Base-by-base conservation (phyloP, 1,140 invertebrate genomes). In the Megathymus violae region DNA sequence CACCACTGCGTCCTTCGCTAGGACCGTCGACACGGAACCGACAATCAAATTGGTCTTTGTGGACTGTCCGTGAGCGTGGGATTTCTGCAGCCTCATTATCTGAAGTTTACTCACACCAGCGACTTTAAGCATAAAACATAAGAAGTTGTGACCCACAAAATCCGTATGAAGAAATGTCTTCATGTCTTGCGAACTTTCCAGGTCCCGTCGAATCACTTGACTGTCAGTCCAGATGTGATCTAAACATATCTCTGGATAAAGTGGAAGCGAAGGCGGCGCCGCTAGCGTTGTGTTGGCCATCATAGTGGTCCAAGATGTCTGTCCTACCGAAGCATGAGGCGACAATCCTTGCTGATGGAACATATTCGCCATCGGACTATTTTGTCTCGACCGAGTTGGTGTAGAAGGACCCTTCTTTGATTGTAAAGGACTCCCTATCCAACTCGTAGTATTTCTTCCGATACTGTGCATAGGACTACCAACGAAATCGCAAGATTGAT, bases 181-280 rank as follows among this genome's bases (percentile, higher is more conserved):
- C 0, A 93, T 93, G 22, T 97, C 95, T 59, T 94, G 88, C 2
- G 78, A 76, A 59, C 74, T 86, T 13, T 92, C 90, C 0, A 91
- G 83, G 84, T 91, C 93, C 78, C 93, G 88, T 22, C 90, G 71
- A 46, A 91, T 82, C n/a, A 88, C 90, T 38, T 92, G 91, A 64
- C 91, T 94, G 77, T 98, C 97, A 0, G 95, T 96, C 97, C 97
- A 98, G 11, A 98, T 91, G 72, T 97, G 95, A 77, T 98, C 97
- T 13, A 98, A 91, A 82, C 97, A 98, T 47, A 98, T 92, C 70
- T 96, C 95, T 0, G 97, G 97, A 62, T 95, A 95, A 10, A 97
- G 88, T 3, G 96, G 96, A 69, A 96, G 94, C 2, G 94, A 92
- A 27, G 93, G 92, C 50, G 88, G 84, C 0, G 69, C 56, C 15